phyloP scores from a whole-genome alignment of 64 coral and sea anemone species.

The Acropora yongei region DNA sequence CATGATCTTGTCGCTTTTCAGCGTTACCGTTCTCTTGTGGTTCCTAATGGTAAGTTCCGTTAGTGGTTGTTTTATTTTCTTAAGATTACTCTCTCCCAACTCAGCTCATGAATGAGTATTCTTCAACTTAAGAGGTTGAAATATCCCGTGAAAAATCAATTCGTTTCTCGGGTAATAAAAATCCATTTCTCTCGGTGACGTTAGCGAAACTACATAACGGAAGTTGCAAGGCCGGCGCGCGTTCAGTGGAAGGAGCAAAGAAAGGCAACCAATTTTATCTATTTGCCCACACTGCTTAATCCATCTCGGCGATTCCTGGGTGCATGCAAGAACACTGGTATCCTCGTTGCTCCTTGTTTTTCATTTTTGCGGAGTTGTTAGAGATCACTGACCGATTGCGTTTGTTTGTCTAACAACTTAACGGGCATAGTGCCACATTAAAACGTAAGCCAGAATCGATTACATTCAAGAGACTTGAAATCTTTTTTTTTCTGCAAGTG shows the following conservation, averaged over 20 bases:
- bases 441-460: too few species aligned
- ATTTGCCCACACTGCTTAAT: too few species aligned
- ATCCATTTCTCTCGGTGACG: neutral
- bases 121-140: neutral
- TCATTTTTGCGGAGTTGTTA: too few species aligned
- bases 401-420: too few species aligned
- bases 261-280: neutral
- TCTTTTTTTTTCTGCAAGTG: too few species aligned
- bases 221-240: too few species aligned
- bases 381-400: too few species aligned
- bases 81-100: neutral
- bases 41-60: neutral
- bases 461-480: too few species aligned
- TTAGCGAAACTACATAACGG: neutral
- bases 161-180: neutral
- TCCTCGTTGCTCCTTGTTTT: too few species aligned
- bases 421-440: too few species aligned
- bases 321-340: too few species aligned
- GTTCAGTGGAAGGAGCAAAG: neutral
- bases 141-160: neutral
- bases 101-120: neutral
- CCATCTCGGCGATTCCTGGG: too few species aligned
- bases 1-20: constrained; percentile 20
- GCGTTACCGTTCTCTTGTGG: neutral
- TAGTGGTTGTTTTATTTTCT: neutral